Evolutionary conservation across 2,888 invertebrate species (phyloP).

Genomic region (Azorinus chamasolen): DNA sequence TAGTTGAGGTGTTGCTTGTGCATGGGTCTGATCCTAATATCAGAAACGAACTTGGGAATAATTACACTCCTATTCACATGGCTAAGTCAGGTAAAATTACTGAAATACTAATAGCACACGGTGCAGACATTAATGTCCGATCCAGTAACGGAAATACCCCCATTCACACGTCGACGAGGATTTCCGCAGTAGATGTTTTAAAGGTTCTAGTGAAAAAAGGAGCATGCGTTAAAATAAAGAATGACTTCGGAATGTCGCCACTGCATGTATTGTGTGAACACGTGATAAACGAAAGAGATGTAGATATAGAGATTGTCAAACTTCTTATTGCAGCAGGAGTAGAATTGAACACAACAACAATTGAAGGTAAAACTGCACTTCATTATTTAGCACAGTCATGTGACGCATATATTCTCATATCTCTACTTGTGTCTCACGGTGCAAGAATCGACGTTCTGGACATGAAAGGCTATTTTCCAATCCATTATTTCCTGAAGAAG

Average conservation of each 20-base stretch:
- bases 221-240: slow-evolving; percentile 5
- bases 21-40: slow-evolving; percentile 1
- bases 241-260: slow-evolving; percentile 12
- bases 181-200: too few species aligned
- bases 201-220: slow-evolving; percentile 1
- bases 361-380: slow-evolving; percentile 9
- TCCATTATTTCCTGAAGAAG: too few species aligned
- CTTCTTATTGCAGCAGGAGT: slow-evolving; percentile 15
- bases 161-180: neutral
- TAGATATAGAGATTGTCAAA: neutral
- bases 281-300: neutral
- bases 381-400: slow-evolving; percentile 2
- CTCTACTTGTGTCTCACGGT: neutral
- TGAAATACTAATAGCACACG: neutral
- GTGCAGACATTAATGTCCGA: slow-evolving; percentile 4
- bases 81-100: neutral
- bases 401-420: too few species aligned
- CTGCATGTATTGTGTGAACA: slow-evolving; percentile 23
- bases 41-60: neutral
- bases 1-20: slow-evolving; percentile 6
- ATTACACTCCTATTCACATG: slow-evolving; percentile 1
- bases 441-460: neutral
- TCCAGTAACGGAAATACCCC: neutral
- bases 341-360: slow-evolving; percentile 8
- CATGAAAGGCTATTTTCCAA: neutral